A percentile compares a stretch with the other conserved stretches of the same genome.
Conservation (phyloP, 2,797 vertebrate species). For the Adrianichthys oophorus region DNA sequence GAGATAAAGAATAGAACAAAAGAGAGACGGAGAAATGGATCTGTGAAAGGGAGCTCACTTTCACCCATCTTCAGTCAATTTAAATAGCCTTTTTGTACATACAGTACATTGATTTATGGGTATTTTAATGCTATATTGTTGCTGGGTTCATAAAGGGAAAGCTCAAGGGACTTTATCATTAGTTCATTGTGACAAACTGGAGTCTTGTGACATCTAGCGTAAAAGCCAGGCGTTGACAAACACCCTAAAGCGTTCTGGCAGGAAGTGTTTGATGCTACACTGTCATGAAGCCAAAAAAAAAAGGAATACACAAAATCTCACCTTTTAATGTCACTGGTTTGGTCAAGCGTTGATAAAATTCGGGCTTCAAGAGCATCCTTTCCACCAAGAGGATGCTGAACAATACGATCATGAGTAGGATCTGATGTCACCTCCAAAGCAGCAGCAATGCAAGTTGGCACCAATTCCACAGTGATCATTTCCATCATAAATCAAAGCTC, state of each 20-base stretch:
- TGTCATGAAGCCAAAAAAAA: constrained; percentile 31
- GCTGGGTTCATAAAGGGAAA: constrained; percentile 39
- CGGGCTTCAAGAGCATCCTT: not conserved
- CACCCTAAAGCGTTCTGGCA: constrained; percentile 46
- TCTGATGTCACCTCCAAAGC: constrained; percentile 51
- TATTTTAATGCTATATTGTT: constrained; percentile 54
- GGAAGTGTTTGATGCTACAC: constrained; percentile 44
- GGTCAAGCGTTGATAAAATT: not conserved
- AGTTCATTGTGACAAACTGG: no score
- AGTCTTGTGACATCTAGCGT: constrained; percentile 45
- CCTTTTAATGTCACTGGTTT: constrained; percentile 21
- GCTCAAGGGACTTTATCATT: no score
- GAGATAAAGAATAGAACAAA: constrained; percentile 76
- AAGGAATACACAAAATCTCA: constrained; percentile 18
- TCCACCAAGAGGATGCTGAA: constrained; percentile 40
- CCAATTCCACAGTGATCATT: constrained; percentile 83
- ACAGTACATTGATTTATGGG: constrained; percentile 73
- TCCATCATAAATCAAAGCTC: constrained; percentile 71
- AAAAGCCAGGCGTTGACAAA: constrained; percentile 63
- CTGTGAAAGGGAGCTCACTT: constrained; percentile 57
- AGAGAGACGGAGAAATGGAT: constrained; percentile 65
- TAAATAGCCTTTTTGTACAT: constrained; percentile 56
- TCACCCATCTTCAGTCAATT: constrained; percentile 60
- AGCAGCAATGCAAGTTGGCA: constrained; percentile 55
- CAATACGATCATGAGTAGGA: constrained; percentile 33